phyloP scores from a whole-genome alignment of 2,888 invertebrate genomes.

The Tenodera sinensis region DNA sequence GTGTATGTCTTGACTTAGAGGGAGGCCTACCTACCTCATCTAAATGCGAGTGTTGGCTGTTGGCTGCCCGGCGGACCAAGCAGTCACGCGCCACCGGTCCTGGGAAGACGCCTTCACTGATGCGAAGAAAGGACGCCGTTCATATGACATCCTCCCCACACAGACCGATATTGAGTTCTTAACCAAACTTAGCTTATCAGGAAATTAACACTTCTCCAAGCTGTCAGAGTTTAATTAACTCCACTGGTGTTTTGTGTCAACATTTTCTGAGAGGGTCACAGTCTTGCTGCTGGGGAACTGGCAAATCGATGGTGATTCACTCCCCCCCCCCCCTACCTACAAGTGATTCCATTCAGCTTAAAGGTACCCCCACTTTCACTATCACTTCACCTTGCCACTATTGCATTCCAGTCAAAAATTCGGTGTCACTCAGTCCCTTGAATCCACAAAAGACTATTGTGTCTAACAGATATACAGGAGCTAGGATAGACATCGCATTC shows the following conservation, averaged over 20 bases:
- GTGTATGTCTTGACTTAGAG: no score
- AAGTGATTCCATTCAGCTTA: not conserved
- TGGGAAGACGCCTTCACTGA: not conserved
- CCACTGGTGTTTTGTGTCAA: constrained; percentile 42
- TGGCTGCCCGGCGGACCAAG: not conserved
- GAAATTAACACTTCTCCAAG: constrained; percentile 42
- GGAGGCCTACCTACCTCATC: no score
- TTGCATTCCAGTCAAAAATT: no score
- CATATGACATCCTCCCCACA: not conserved
- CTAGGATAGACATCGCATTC: no score
- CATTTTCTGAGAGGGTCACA: constrained; percentile 36
- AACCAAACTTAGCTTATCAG: constrained; percentile 39
- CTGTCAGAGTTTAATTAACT: constrained; percentile 40
- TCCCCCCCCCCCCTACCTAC: not conserved
- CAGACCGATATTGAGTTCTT: constrained; percentile 25
- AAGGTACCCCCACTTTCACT: no score
- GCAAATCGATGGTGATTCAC: not conserved
- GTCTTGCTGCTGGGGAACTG: not conserved
- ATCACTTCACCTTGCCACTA: no score
- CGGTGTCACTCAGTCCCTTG: no score
- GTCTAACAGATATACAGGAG: no score
- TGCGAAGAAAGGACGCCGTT: not conserved
- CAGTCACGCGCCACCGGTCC: not conserved
- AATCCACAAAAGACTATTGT: no score
- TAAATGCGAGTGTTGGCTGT: no score